Percentiles rank a stretch among this genome's conserved stretches.
Evolutionary conservation across 2,113 vertebrate genomes (phyloP).

Genomic region (Tursiops truncatus): DNA sequence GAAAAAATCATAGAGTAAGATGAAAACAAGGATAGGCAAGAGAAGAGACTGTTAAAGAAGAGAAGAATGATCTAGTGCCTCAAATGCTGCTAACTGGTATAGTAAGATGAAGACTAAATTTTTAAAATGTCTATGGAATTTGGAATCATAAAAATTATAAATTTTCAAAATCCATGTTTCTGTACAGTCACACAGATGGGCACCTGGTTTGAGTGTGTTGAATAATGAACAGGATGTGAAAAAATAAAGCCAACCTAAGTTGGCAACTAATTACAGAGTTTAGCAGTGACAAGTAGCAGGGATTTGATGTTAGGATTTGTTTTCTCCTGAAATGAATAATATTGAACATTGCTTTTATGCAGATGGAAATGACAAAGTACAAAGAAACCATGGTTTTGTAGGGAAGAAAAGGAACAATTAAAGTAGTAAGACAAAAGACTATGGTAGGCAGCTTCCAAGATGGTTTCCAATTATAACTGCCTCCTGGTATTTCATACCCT

Average conservation of each 20-base stretch:
- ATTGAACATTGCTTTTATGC: neutral
- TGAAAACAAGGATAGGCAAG: neutral
- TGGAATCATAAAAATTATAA: neutral
- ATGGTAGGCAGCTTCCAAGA: neutral
- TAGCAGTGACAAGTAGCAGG: neutral
- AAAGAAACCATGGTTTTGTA: neutral
- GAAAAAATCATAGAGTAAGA: neutral
- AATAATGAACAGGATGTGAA: neutral
- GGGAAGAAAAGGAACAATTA: neutral
- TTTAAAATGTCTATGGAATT: neutral
- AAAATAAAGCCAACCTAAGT: neutral
- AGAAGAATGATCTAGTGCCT: neutral
- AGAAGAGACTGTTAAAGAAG: neutral
- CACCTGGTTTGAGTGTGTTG: neutral
- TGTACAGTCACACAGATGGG: neutral
- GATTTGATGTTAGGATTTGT: neutral
- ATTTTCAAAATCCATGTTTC: neutral
- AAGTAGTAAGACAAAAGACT: neutral
- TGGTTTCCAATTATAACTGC: neutral
- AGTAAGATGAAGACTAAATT: neutral
- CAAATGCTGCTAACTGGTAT: neutral
- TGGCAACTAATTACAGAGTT: neutral
- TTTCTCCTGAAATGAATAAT: neutral
- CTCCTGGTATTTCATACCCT: neutral
- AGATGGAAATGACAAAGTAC: neutral